A percentile compares a stretch with the other conserved stretches of the same genome.
phyloP scores from a whole-genome alignment of 2,113 vertebrate species.

The Emydura subglobosa region DNA sequence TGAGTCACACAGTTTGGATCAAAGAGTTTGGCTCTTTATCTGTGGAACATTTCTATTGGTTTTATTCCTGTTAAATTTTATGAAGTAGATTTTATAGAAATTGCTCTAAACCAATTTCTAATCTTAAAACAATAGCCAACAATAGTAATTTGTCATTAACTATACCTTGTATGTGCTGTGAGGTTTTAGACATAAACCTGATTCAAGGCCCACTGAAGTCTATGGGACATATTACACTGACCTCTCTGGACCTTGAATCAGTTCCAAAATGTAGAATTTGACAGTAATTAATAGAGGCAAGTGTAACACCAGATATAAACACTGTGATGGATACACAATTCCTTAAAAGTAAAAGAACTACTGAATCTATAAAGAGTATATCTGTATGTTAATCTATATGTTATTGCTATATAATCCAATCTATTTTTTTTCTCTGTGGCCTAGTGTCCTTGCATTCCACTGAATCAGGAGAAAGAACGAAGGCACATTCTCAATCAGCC shows the following conservation, averaged over 20 bases:
- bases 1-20: accelerated
- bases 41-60: neutral
- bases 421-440: neutral
- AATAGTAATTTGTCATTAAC: neutral
- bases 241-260: neutral
- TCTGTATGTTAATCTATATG: neutral
- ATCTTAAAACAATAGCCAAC: neutral
- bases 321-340: neutral
- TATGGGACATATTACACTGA: neutral
- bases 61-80: neutral
- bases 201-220: accelerated
- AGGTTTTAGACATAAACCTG: neutral
- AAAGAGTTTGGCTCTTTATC: neutral
- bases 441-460: neutral
- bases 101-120: neutral
- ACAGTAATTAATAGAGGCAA: neutral
- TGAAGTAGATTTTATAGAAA: neutral
- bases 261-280: neutral
- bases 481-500: neutral
- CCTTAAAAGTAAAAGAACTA: neutral
- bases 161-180: neutral
- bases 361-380: neutral
- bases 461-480: neutral
- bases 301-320: neutral
- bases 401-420: neutral